Evolutionary conservation across 2,888 invertebrate species (phyloP).

Genomic region (Drosophila meridiana): DNA sequence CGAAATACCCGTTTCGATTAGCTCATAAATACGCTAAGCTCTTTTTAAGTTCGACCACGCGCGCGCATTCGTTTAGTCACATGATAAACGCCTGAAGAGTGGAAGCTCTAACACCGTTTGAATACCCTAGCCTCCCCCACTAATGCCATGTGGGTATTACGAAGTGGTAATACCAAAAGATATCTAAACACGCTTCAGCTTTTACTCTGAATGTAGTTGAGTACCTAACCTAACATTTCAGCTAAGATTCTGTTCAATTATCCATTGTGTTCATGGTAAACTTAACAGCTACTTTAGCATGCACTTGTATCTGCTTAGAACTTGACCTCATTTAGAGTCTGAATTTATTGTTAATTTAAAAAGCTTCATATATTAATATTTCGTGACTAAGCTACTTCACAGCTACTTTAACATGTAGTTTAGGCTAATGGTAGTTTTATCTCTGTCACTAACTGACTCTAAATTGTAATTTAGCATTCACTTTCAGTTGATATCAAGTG

Average conservation of each 20-base stretch:
- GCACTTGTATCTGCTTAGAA: not conserved
- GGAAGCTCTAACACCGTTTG: too few relatives aligned
- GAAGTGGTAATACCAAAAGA: not conserved
- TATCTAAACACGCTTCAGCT: not conserved
- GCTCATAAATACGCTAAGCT: conserved; percentile 28
- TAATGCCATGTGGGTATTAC: not conserved
- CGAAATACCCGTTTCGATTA: conserved; percentile 13
- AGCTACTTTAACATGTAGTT: not conserved
- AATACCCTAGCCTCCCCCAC: not conserved
- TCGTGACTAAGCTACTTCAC: too few relatives aligned
- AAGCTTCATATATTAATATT: not conserved
- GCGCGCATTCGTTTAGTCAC: not conserved
- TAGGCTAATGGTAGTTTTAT: too few relatives aligned
- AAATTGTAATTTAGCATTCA: too few relatives aligned
- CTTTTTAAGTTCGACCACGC: conserved; percentile 1
- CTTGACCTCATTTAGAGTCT: not conserved
- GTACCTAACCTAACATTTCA: too few relatives aligned
- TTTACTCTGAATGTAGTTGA: not conserved
- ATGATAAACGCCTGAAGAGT: not conserved
- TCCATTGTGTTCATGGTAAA: not conserved
- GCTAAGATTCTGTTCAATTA: too few relatives aligned
- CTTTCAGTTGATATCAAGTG: too few relatives aligned
- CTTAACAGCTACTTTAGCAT: not conserved
- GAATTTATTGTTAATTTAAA: not conserved
- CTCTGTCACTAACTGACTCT: too few relatives aligned